Base-by-base conservation (phyloP, 2,888 invertebrate genomes). In the Drosophila kambysellisi region DNA sequence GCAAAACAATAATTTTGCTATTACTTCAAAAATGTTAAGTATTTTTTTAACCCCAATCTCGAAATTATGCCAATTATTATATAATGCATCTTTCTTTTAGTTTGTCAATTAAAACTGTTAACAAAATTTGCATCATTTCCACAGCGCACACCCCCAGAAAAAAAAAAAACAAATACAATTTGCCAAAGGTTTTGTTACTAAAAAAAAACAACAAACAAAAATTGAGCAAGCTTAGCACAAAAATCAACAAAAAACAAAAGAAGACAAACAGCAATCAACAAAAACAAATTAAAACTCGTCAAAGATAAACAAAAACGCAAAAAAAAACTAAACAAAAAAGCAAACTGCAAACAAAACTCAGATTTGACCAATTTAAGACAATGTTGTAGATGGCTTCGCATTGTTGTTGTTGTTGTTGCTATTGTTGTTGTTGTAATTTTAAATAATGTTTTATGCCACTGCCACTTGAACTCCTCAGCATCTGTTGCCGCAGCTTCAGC, bases 321-420 rank as follows among this genome's bases (percentile, higher is more conserved):
- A 32, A 63, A 46, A 43, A 32, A 63, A 54, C 39, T 62, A 63
- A 53, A 61, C 43, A 35, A 41, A 51, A 37, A 37, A 37, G 37
- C 37, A 37, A 37, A 17, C 17, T 17, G 37, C 37, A 37, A 37
- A 37, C 37, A 17, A 6, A 37, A 3, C 37, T 37, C 7, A 59
- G 71, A 79, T 79, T 59, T 77, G 85, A 70, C 70, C 80, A 83
- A 87, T 81, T 83, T 82, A 80, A 87, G 84, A 80, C 84, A 87
- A 87, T 83, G 54, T 65, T 82, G 57, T 29, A 52, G 52, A 46
- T 57, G 63, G 68, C n/a, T 69, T 69, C 75, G 76, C 72, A 71
- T 35, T 65, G 65, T 50, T 43, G 33, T 58, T 68, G n/a, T 59
- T 65, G 25, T 20, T 43, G 41, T 41, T 48, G 43, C n/a, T n/a